These are phyloP conservation scores for Chloroclysta siterata DNA, from an alignment of 2,888 invertebrate genomes.

Conservation along the genomic window DNA sequence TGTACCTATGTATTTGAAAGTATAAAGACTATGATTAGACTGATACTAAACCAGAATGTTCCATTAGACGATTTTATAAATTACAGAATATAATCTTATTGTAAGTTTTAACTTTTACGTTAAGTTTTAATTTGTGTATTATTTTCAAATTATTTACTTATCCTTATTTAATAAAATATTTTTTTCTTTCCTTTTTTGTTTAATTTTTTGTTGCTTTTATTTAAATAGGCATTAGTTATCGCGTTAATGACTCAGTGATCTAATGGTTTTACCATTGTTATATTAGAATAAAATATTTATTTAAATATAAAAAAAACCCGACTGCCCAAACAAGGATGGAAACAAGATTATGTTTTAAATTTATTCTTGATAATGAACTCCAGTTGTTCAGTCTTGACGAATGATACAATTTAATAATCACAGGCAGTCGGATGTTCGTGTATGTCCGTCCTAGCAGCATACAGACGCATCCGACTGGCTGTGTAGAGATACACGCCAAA, in stretches of 20 bases:
- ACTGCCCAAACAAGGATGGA: no score
- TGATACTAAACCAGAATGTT: slow-evolving; percentile 36
- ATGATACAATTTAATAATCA: no score
- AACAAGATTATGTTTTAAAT: no score
- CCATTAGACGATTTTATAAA: slow-evolving; percentile 39
- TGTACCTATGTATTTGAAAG: slow-evolving; percentile 21
- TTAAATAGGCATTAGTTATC: background rate
- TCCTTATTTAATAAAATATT: slow-evolving; percentile 41
- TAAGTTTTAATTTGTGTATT: slow-evolving; percentile 46
- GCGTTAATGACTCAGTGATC: background rate
- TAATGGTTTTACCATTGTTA: background rate
- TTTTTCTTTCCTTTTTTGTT: slow-evolving; percentile 26
- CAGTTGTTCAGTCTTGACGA: no score
- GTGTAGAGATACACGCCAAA: no score
- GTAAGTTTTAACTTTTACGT: slow-evolving; percentile 35
- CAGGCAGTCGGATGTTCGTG: no score
- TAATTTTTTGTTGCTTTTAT: slow-evolving; percentile 27
- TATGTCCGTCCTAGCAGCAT: no score
- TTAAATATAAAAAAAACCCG: no score
- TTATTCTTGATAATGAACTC: no score
- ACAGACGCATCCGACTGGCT: no score
- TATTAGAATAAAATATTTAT: no score
- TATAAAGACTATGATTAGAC: slow-evolving; percentile 30
- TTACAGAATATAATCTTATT: slow-evolving; percentile 21
- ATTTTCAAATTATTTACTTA: slow-evolving; percentile 41